phyloP scores from a whole-genome alignment of 2,888 invertebrate species.

The Acleris literana region DNA sequence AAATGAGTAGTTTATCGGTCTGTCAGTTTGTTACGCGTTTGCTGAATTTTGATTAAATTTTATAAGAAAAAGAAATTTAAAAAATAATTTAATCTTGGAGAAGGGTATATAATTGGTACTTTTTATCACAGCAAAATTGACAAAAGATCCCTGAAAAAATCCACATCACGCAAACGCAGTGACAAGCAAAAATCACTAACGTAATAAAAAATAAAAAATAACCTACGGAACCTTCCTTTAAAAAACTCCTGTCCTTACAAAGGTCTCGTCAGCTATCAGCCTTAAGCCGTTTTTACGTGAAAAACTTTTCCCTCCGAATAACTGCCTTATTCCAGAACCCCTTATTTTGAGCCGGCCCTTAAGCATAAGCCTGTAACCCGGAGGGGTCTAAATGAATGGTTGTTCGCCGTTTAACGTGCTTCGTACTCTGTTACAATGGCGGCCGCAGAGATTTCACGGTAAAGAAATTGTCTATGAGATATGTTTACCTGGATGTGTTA shows the following conservation, averaged over 20 bases:
- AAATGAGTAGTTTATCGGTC: no score
- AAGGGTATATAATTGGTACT: no score
- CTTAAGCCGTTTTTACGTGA: slow-evolving; percentile 75
- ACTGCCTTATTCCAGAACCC: slow-evolving; percentile 61
- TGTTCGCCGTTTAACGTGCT: slow-evolving; percentile 83
- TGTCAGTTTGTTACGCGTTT: no score
- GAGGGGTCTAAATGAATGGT: slow-evolving; percentile 81
- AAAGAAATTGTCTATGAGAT: slow-evolving; percentile 42
- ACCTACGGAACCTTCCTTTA: slow-evolving; percentile 11
- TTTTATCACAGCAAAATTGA: no score
- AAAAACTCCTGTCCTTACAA: slow-evolving; percentile 52
- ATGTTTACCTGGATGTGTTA: slow-evolving; percentile 3
- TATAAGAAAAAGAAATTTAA: no score
- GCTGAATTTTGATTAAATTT: no score
- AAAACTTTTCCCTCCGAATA: slow-evolving; percentile 77
- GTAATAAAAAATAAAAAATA: background rate
- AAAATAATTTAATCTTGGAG: no score
- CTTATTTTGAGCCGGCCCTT: slow-evolving; percentile 64
- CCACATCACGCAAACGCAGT: no score
- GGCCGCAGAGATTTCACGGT: slow-evolving; percentile 72
- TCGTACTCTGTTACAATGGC: slow-evolving; percentile 77
- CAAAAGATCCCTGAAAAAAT: no score
- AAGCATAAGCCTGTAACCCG: slow-evolving; percentile 81
- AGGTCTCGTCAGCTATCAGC: slow-evolving; percentile 74
- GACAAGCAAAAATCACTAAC: no score